Conservation (phyloP, 1,140 invertebrate genomes). For the Cydia strobilella region DNA sequence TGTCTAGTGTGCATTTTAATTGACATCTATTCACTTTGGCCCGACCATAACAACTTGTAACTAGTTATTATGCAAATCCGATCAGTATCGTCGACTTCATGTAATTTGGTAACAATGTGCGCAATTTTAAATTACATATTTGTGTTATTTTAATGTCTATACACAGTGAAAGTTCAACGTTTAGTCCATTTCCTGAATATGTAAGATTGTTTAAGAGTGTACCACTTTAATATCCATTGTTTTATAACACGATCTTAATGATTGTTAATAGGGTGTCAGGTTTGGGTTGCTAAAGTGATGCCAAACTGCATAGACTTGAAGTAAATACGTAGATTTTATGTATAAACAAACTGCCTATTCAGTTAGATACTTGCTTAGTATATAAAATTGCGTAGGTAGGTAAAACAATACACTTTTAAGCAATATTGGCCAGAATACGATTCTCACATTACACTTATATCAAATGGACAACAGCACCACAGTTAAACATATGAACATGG, state of each 20-base stretch:
- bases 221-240: background rate
- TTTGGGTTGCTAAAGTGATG: background rate
- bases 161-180: slow-evolving; percentile 15
- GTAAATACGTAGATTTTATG: too few species aligned
- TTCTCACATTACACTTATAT: too few species aligned
- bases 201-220: background rate
- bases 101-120: slow-evolving; percentile 13
- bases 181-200: slow-evolving; percentile 8
- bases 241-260: background rate
- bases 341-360: too few species aligned
- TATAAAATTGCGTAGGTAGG: too few species aligned
- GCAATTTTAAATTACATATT: slow-evolving; percentile 4
- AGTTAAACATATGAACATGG: too few species aligned
- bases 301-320: too few species aligned
- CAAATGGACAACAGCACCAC: too few species aligned
- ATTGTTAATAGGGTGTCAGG: background rate
- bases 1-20: background rate
- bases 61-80: slow-evolving; percentile 25
- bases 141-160: background rate
- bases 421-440: too few species aligned
- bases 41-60: background rate
- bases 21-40: background rate
- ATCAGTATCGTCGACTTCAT: background rate
- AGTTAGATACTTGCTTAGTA: too few species aligned
- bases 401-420: too few species aligned